phyloP scores from a whole-genome alignment of 2,797 vertebrate genomes.

The Tinamus major region DNA sequence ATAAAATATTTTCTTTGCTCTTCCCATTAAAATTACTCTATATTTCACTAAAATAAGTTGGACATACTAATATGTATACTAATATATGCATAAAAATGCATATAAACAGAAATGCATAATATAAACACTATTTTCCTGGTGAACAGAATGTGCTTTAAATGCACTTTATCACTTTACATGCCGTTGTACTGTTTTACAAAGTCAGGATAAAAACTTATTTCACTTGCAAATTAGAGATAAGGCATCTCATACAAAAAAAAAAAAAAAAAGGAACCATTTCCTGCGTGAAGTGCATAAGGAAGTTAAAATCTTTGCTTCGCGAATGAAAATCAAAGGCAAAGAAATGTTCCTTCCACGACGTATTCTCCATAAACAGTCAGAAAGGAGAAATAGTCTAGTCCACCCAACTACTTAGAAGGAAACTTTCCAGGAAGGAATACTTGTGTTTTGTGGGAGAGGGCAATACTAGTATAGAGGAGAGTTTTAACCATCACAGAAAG shows the following conservation, averaged over 20 bases:
- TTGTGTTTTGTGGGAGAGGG: not conserved
- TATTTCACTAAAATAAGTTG: not conserved
- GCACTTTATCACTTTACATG: not conserved
- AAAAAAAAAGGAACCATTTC: not conserved
- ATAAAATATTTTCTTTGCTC: not conserved
- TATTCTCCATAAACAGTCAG: not conserved
- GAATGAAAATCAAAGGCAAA: constrained; percentile 29
- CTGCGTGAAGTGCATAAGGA: not conserved
- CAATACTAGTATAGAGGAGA: not conserved
- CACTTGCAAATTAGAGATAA: not conserved
- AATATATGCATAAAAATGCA: no score
- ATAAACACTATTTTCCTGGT: not conserved
- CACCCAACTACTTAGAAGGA: not conserved
- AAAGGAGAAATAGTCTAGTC: not conserved
- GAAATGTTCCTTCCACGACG: not conserved
- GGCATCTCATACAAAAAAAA: not conserved
- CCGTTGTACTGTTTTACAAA: not conserved
- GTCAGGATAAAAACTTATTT: not conserved
- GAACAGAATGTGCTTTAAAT: not conserved
- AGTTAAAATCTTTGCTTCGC: constrained; percentile 1
- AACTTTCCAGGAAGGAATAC: not conserved
- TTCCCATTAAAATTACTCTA: not conserved
- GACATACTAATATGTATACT: not conserved
- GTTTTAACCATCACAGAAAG: not conserved
- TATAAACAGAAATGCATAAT: not conserved